phyloP scores from a whole-genome alignment of 2,888 invertebrate genomes.

The Cataglyphis altisquamis region DNA sequence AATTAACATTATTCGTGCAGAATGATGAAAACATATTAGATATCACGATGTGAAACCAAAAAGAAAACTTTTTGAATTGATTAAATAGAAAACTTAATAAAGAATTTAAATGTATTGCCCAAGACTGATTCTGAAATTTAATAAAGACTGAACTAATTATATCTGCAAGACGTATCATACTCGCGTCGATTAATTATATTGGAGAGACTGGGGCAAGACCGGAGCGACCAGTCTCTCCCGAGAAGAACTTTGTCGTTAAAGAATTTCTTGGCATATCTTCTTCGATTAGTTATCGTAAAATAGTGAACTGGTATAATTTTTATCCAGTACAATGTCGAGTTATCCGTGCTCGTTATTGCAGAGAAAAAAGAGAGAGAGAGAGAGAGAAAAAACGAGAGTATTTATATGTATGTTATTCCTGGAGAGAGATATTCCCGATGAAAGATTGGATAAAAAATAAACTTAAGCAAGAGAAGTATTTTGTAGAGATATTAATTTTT shows the following conservation, averaged over 20 bases:
- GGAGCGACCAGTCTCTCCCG: slow-evolving; percentile 58
- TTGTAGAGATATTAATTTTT: neutral
- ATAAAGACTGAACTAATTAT: slow-evolving; percentile 39
- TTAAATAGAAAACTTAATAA: slow-evolving; percentile 15
- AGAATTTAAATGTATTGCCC: slow-evolving; percentile 35
- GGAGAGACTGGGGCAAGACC: slow-evolving; percentile 57
- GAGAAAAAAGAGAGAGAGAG: neutral
- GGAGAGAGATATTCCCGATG: neutral
- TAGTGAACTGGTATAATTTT: slow-evolving; percentile 47
- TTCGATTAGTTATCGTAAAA: slow-evolving; percentile 38
- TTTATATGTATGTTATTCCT: slow-evolving; percentile 38
- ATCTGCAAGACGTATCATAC: slow-evolving; percentile 24
- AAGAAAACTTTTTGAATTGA: slow-evolving; percentile 2
- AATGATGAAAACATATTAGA: slow-evolving; percentile 22
- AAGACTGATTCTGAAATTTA: slow-evolving; percentile 1
- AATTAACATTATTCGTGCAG: slow-evolving; percentile 18
- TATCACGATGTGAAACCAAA: slow-evolving; percentile 32
- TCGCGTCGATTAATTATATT: slow-evolving; percentile 65
- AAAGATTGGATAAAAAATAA: slow-evolving; percentile 5
- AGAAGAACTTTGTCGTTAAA: slow-evolving; percentile 51
- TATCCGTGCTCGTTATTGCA: slow-evolving; percentile 43
- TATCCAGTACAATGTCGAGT: slow-evolving; percentile 34
- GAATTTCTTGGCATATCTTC: slow-evolving; percentile 37
- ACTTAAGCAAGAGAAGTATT: slow-evolving; percentile 12
- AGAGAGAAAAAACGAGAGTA: neutral